Conservation (phyloP, 2,888 invertebrate genomes). For the Microplitis manilae region DNA sequence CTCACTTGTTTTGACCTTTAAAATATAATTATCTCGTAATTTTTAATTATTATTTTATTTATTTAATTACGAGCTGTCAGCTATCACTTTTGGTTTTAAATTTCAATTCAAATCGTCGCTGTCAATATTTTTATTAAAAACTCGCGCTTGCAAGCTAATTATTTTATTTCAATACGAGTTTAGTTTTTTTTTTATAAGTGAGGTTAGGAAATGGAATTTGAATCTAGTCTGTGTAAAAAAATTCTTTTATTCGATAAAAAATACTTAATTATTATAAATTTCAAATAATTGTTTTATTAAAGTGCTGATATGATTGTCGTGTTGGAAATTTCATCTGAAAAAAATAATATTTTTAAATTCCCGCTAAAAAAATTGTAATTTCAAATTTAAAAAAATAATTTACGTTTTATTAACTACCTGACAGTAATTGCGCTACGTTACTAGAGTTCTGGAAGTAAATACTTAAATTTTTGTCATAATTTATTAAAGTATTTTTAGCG, state of each 20-base stretch:
- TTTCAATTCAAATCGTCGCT: neutral
- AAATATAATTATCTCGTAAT: neutral
- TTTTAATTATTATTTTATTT: neutral
- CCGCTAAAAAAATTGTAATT: neutral
- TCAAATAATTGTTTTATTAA: constrained; percentile 40
- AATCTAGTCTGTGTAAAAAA: neutral
- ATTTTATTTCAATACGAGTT: neutral
- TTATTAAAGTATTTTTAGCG: constrained; percentile 58
- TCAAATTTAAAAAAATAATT: constrained; percentile 14
- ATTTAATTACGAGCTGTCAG: neutral
- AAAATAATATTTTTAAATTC: neutral
- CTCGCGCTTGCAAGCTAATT: neutral
- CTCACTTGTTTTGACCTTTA: constrained; percentile 9
- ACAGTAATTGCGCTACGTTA: constrained; percentile 56
- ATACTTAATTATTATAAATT: neutral
- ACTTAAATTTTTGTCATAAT: constrained; percentile 58
- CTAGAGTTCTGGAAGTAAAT: constrained; percentile 57
- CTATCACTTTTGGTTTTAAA: neutral
- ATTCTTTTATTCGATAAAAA: neutral
- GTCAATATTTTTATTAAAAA: neutral
- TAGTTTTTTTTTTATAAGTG: neutral
- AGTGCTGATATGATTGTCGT: constrained; percentile 20
- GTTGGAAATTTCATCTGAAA: constrained; percentile 32
- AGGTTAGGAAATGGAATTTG: neutral
- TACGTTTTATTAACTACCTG: constrained; percentile 47